phyloP scores from a whole-genome alignment of 2,113 vertebrate genomes.

The Anser cygnoides region DNA sequence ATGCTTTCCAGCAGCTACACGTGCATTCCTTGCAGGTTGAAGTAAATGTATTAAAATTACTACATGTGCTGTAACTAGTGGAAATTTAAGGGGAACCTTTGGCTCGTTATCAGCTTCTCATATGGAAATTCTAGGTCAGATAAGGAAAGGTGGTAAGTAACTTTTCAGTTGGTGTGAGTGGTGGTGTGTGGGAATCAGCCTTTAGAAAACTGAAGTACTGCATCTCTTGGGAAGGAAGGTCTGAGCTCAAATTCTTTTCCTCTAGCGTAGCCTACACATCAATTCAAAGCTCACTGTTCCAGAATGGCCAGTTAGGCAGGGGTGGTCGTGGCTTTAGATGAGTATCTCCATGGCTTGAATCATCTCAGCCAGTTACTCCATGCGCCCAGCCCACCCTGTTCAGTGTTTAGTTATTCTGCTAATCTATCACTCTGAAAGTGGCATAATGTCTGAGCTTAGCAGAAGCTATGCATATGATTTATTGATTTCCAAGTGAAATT shows the following conservation, averaged over 20 bases:
- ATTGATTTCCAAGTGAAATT: neutral
- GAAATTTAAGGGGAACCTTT: neutral
- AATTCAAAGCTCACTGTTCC: neutral
- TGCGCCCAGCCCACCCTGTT: neutral
- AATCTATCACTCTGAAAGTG: neutral
- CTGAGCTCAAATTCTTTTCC: neutral
- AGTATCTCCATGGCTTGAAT: neutral
- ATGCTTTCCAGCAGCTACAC: neutral
- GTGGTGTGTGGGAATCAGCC: neutral
- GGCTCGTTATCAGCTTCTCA: neutral
- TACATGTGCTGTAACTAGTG: neutral
- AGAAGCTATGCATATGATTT: neutral
- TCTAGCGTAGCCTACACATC: neutral
- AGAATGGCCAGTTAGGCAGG: neutral
- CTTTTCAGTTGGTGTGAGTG: neutral
- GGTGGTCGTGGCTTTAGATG: neutral
- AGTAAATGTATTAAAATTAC: neutral
- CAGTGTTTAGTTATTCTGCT: neutral
- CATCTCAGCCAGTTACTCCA: neutral
- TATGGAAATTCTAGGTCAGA: neutral
- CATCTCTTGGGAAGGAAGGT: neutral
- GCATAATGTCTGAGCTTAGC: neutral
- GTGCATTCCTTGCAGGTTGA: neutral
- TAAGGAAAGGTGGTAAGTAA: neutral
- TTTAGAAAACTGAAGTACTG: neutral